A percentile compares a stretch with the other conserved stretches of the same genome.
Conservation (phyloP, 2,888 invertebrate species). For the Xanthorhoe designata region DNA sequence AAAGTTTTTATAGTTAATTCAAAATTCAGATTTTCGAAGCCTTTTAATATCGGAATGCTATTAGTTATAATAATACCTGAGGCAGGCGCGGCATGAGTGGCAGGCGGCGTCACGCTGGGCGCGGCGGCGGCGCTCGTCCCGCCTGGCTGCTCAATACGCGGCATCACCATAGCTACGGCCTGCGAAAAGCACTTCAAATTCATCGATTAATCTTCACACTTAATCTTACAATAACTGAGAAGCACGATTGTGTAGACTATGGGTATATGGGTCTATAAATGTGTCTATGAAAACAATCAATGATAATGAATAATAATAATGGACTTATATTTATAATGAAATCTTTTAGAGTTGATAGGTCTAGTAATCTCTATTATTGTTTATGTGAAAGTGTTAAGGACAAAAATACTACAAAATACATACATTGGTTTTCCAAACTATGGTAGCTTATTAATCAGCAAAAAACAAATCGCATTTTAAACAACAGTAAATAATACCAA, state of each 20-base stretch:
- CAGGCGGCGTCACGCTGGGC: constrained; percentile 48
- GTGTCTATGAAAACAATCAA: too few relatives aligned
- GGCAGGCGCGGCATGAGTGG: constrained; percentile 56
- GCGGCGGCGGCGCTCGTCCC: constrained; percentile 56
- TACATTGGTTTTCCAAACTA: not conserved
- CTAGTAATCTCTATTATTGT: too few relatives aligned
- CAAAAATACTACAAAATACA: not conserved
- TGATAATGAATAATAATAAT: too few relatives aligned
- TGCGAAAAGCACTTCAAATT: constrained; percentile 57
- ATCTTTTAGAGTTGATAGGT: too few relatives aligned
- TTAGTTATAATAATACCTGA: constrained; percentile 46
- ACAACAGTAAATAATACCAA: not conserved
- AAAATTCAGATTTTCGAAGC: too few relatives aligned
- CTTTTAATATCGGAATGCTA: constrained; percentile 34
- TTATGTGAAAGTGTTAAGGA: not conserved
- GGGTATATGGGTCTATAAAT: too few relatives aligned
- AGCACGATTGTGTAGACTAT: not conserved
- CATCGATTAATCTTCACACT: constrained; percentile 18
- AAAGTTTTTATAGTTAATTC: too few relatives aligned
- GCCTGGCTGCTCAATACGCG: constrained; percentile 88
- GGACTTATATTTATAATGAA: too few relatives aligned
- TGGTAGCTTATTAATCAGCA: not conserved
- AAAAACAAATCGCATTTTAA: not conserved
- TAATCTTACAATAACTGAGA: constrained; percentile 3
- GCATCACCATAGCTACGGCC: constrained; percentile 89